phyloP scores from a whole-genome alignment of 2,888 invertebrate genomes.

The Marronus borbonicus region DNA sequence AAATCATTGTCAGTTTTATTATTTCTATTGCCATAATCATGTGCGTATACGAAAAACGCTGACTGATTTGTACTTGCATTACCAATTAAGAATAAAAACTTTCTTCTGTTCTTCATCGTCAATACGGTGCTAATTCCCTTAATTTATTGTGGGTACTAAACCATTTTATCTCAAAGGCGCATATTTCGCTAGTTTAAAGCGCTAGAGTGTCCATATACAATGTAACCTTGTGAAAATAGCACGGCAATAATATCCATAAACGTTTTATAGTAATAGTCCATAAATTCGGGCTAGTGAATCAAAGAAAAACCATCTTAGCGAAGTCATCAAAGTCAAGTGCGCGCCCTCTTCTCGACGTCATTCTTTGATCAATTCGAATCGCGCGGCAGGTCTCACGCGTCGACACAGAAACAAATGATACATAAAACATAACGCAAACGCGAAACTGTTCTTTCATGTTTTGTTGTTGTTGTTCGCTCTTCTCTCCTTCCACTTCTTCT shows the following conservation, averaged over 20 bases:
- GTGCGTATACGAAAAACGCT: no score
- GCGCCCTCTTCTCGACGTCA: not conserved
- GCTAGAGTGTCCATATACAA: constrained; percentile 16
- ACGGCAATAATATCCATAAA: constrained; percentile 33
- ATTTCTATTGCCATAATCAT: no score
- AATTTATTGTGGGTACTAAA: constrained; percentile 2
- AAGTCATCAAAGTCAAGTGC: constrained; percentile 28
- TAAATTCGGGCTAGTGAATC: constrained; percentile 26
- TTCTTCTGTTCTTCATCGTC: no score
- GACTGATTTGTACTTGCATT: no score
- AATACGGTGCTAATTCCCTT: not conserved
- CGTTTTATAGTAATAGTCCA: constrained; percentile 34
- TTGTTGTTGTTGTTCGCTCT: constrained; percentile 41
- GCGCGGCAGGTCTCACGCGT: constrained; percentile 38
- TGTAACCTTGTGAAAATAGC: constrained; percentile 36
- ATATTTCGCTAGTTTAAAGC: constrained; percentile 9
- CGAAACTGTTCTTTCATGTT: constrained; percentile 66
- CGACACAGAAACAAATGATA: constrained; percentile 63
- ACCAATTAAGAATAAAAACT: no score
- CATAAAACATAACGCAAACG: constrained; percentile 61
- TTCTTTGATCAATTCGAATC: constrained; percentile 51
- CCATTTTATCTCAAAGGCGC: not conserved
- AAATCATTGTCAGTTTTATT: no score
- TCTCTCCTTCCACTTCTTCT: constrained; percentile 1
- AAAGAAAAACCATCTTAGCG: constrained; percentile 24